Base-by-base conservation (phyloP, 2,888 invertebrate genomes). In the Scaptomyza parva region DNA sequence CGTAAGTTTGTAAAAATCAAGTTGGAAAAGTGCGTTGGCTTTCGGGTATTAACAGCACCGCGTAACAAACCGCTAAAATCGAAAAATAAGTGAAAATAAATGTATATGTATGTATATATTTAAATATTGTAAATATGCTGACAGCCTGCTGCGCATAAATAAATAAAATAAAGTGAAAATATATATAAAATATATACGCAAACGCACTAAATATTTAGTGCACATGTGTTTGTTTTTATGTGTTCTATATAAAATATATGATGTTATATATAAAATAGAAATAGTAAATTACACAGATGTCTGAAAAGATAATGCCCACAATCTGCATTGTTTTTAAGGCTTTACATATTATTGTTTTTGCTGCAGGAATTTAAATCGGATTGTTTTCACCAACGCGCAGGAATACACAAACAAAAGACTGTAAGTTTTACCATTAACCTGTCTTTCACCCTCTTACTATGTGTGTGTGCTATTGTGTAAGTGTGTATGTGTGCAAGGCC, bases 21-120 rank as follows among this genome's bases (percentile, higher is more conserved):
- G 78, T 68, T 70, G 70, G 76, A 81, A 86, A 83, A 82, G 87
- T 82, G 87, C 85, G 87, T 82, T 81, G 73, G 80, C 81, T 81
- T 82, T 70, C 55, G 50, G 44, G 53, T 57, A 65, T 64, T 40
- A 52, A 50, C 52, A 53, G 53, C 24, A 14, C 8, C 33, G 35
- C 17, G 44, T 35, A 14, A 37, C 14, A 50, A 50, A 22, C 37
- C 14, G 37, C 26, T 24, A 35, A 47, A 12, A 37, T 18, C n/a
- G 33, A 18, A 33, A 18, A 33, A 6, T 4, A 35, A 28, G 11
- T 47, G 14, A 6, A 39, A 50, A 24, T 48, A 26, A 33, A 35
- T 35, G 48, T 41, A 11, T 30, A 6, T 33, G n/a, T n/a, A 41
- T 26, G 9, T 9, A 35, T 44, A n/a, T 14, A 9, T 12, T 0